phyloP scores from a whole-genome alignment of 2,797 vertebrate species.

The Otolemur crassicaudatus region DNA sequence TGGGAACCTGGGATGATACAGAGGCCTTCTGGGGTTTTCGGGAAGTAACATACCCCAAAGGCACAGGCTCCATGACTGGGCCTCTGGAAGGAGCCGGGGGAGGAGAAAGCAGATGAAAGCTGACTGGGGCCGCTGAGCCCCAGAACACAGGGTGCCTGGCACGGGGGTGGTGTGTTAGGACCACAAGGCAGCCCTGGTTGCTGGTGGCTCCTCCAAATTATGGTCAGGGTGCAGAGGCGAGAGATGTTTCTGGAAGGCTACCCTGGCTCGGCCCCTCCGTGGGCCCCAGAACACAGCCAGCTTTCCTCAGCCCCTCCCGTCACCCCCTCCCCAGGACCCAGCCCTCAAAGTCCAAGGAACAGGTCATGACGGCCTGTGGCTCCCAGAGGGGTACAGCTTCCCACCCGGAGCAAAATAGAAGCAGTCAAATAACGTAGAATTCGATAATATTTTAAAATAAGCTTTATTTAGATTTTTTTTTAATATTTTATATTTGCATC shows the following conservation, averaged over 20 bases:
- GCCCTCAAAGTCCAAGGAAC: conserved; percentile 19
- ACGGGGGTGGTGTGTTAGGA: background rate
- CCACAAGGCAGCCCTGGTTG: background rate
- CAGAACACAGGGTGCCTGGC: background rate
- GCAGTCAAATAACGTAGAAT: conserved; percentile 80
- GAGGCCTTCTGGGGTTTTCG: conserved; percentile 30
- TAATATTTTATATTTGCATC: conserved; percentile 92
- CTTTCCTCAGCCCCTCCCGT: conserved; percentile 63
- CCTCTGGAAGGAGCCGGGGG: background rate
- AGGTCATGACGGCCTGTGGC: background rate
- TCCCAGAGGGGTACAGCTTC: conserved; percentile 49
- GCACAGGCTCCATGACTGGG: background rate
- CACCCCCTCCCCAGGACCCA: background rate
- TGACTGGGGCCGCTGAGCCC: conserved; percentile 8
- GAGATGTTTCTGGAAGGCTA: background rate
- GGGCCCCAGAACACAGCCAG: conserved; percentile 65
- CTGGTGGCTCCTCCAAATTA: background rate
- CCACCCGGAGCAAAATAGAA: conserved; percentile 73
- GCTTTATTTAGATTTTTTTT: conserved; percentile 96
- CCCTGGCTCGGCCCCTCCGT: background rate
- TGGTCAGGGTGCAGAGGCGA: background rate
- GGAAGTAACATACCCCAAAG: background rate
- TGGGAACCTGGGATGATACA: background rate
- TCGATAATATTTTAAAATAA: conserved; percentile 97
- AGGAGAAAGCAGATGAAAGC: conserved; percentile 67